These are phyloP conservation scores for Idaea straminata DNA, from an alignment of 2,888 invertebrate species.

Conservation along the genomic window DNA sequence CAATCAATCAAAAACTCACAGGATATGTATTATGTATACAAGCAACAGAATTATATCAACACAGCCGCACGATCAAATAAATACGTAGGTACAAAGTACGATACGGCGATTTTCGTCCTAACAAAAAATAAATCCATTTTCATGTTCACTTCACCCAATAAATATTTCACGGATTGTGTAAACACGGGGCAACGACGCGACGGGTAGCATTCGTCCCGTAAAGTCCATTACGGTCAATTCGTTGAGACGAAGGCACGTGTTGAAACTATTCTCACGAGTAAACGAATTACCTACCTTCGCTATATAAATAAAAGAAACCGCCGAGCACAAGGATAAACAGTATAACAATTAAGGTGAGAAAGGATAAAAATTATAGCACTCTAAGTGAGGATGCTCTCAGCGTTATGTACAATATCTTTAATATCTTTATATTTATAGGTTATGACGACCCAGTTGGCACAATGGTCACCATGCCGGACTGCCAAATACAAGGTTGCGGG, in stretches of 20 bases:
- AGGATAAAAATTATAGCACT: conserved; percentile 34
- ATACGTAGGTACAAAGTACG: conserved; percentile 4
- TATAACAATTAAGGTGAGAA: conserved; percentile 60
- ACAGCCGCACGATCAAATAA: conserved; percentile 14
- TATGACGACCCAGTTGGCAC: too few species aligned
- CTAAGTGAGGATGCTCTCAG: conserved; percentile 21
- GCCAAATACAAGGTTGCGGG: too few species aligned
- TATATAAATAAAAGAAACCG: conserved; percentile 66
- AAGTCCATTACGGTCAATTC: conserved; percentile 75
- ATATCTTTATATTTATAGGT: too few species aligned
- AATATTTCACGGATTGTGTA: conserved; percentile 47
- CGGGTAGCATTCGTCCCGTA: conserved; percentile 49
- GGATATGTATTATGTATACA: conserved; percentile 6
- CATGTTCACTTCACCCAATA: conserved; percentile 36
- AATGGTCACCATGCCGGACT: too few species aligned
- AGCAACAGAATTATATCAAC: conserved; percentile 16
- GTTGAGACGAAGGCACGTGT: conserved; percentile 69
- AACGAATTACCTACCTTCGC: conserved; percentile 73
- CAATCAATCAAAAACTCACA: not conserved
- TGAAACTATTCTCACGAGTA: conserved; percentile 74
- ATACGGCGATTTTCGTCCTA: conserved; percentile 14
- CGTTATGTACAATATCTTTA: conserved; percentile 11
- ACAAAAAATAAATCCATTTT: conserved; percentile 33
- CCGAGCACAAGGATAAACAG: conserved; percentile 50
- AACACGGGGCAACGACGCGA: conserved; percentile 43